Percentiles rank a stretch among this genome's conserved stretches.
Evolutionary conservation across 2,113 vertebrate genomes (phyloP).

Genomic region (Orientallactaga bullata): DNA sequence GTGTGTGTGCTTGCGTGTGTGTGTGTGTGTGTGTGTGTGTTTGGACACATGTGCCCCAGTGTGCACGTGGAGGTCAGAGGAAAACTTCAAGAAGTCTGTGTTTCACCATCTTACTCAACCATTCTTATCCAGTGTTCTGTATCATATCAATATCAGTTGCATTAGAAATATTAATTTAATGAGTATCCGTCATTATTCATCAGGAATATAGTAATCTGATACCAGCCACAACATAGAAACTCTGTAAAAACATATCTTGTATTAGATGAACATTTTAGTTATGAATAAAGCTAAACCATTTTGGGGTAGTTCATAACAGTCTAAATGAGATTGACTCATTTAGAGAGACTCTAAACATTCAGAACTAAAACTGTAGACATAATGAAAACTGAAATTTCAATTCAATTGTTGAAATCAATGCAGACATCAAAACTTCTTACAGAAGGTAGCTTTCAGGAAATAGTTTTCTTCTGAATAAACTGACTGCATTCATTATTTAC

Average conservation of each 20-base stretch:
- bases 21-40: no score
- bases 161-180: slow-evolving; percentile 18
- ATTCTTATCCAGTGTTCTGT: background rate
- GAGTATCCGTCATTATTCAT: slow-evolving; percentile 11
- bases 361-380: slow-evolving; percentile 28
- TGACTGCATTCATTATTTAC: slow-evolving; percentile 50
- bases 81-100: no score
- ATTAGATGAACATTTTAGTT: background rate
- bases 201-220: slow-evolving; percentile 47
- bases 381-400: slow-evolving; percentile 65
- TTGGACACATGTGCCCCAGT: no score
- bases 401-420: slow-evolving; percentile 27
- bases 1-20: no score
- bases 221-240: slow-evolving; percentile 52
- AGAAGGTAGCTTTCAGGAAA: slow-evolving; percentile 27
- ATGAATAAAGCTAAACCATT: slow-evolving; percentile 56
- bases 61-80: no score
- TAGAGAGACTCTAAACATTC: background rate
- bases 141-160: background rate
- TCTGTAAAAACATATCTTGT: slow-evolving; percentile 52
- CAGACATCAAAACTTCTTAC: slow-evolving; percentile 53
- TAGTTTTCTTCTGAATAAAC: slow-evolving; percentile 45
- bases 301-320: slow-evolving; percentile 38
- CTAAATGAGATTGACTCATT: slow-evolving; percentile 35
- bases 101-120: background rate